Evolutionary conservation across 2,888 invertebrate species (phyloP), one percentile per base, ranked within the genome.

Genomic region (Trileptium ribeirensis): DNA sequence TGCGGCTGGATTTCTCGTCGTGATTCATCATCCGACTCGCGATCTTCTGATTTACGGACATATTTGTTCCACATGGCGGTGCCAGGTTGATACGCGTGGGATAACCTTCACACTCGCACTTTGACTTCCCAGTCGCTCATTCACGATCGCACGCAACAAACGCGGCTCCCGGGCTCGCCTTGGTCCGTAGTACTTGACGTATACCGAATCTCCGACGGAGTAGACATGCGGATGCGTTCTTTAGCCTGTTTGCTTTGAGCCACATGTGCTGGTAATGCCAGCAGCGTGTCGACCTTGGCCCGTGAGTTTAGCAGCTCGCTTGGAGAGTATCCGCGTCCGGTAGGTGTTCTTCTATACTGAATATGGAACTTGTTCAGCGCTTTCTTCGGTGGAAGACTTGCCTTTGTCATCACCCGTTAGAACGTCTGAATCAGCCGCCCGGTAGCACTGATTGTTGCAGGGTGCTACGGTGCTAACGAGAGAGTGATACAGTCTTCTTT

Each of bases 381-480:
- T 83, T n/a, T 51, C 82, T 29, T 82, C 33, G 82, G 29, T 15
- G 82, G 67, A 33, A 83, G 82, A 8, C 31, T 36, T 19, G 82
- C 67, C 82, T 81, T 74, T 67, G 33, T 1, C 33, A 82, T 29
- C 34, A 34, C 83, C 19, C 83, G 80, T 67, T 86, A 84, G 70
- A 85, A 84, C 2, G 81, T 83, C 67, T 84, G 83, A 70, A 85
- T 36, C n/a, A 75, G 38, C n/a, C 77, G 34, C n/a, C 36, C 77
- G 2, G 77, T 36, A 15, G 77, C 2, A 8, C 84, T 19, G 82
- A 38, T 78, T 24, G 82, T 31, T 84, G 77, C 78, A 75, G 85
- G 85, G 79, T 85, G 83, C 33, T 85, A 84, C 15, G 85, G 85
- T 40, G 84, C 82, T 78, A 70, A 84, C 85, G 24, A 37, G n/a